These are phyloP conservation scores for Monomorium pharaonis DNA, from an alignment of 1,140 invertebrate genomes.

Conservation along the genomic window DNA sequence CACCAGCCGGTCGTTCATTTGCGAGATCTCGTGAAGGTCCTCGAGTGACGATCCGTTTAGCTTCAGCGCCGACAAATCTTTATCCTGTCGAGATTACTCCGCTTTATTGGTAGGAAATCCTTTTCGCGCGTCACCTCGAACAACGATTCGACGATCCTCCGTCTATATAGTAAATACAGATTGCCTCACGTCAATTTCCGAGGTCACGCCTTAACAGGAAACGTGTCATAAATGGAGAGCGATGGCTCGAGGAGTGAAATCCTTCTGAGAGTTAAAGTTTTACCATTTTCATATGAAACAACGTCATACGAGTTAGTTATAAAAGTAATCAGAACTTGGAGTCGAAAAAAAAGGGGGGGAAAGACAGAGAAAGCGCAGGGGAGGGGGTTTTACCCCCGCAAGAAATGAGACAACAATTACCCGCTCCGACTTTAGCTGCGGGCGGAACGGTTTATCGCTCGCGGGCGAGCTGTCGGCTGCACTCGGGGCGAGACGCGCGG, in stretches of 20 bases:
- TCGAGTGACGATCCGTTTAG: constrained; percentile 55
- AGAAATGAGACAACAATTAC: constrained; percentile 13
- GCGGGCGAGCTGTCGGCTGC: not conserved
- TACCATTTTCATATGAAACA: constrained; percentile 5
- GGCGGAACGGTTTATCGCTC: constrained; percentile 1
- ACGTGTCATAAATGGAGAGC: not conserved
- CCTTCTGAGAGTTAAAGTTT: constrained; percentile 9
- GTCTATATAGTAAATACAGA: constrained; percentile 1
- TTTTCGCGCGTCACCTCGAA: constrained; percentile 67
- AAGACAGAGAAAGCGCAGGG: not conserved
- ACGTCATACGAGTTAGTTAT: not conserved
- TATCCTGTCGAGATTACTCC: constrained; percentile 44
- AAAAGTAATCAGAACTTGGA: constrained; percentile 20
- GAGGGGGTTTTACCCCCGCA: not conserved
- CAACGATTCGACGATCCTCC: constrained; percentile 18
- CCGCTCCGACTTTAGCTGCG: not conserved
- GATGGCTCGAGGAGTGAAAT: not conserved
- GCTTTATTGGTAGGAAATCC: constrained; percentile 77
- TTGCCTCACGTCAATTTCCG: constrained; percentile 12
- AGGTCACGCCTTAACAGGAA: not conserved
- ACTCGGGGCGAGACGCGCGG: not conserved
- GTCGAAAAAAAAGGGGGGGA: not conserved
- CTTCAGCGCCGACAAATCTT: constrained; percentile 55
- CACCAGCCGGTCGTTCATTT: constrained; percentile 34
- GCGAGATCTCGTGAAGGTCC: constrained; percentile 37